Conservation (phyloP, 2,888 invertebrate genomes). For the Eupithecia exiguata region DNA sequence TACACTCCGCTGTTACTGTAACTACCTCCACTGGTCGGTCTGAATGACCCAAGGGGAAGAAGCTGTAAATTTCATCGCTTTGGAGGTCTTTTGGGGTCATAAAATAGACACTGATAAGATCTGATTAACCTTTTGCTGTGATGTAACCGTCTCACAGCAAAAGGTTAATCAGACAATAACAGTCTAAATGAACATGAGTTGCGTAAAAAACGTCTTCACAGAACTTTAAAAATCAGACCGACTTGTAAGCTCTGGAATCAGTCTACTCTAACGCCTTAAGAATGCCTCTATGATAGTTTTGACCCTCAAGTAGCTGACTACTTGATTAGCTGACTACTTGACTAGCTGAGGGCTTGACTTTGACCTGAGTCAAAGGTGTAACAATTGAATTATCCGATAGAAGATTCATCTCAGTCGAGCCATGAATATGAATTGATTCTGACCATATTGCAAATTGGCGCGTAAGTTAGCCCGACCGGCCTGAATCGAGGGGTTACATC, state of each 20-base stretch:
- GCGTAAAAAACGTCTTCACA: too few species aligned
- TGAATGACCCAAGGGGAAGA: conserved; percentile 16
- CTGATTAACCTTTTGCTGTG: background rate
- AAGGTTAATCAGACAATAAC: too few species aligned
- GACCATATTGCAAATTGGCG: conserved; percentile 22
- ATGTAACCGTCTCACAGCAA: background rate
- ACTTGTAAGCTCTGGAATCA: too few species aligned
- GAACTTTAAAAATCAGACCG: too few species aligned
- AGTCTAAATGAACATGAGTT: too few species aligned
- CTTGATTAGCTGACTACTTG: too few species aligned
- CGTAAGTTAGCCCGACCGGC: conserved; percentile 15
- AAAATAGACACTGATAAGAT: background rate
- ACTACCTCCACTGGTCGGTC: conserved; percentile 16
- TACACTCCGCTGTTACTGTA: conserved; percentile 51
- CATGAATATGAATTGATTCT: conserved; percentile 51
- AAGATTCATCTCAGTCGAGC: conserved; percentile 46
- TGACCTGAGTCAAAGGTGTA: too few species aligned
- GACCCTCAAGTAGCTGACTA: too few species aligned
- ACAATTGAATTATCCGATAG: conserved; percentile 47
- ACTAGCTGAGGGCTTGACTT: too few species aligned
- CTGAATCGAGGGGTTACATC: background rate
- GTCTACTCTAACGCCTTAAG: background rate
- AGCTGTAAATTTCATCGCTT: background rate
- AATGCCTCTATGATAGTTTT: background rate
- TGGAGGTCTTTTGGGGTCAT: conserved; percentile 3